These are phyloP conservation scores for Diceros bicornis DNA, from an alignment of 2,797 vertebrate genomes.

Conservation along the genomic window DNA sequence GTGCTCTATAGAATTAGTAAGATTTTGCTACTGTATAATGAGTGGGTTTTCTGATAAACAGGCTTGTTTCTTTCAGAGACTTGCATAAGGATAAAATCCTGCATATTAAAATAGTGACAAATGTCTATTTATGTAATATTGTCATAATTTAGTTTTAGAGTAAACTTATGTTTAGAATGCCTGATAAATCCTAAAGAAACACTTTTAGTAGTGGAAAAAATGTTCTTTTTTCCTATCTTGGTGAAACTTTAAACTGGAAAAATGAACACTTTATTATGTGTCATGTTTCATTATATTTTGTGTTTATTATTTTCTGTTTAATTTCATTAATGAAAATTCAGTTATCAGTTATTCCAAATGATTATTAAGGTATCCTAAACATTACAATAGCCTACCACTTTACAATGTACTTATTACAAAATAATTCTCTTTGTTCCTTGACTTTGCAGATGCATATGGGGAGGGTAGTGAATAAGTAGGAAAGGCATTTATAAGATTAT, in stretches of 20 bases:
- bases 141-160: neutral
- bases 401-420: neutral
- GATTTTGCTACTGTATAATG: neutral
- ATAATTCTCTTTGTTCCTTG: neutral
- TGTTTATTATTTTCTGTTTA: constrained; percentile 33
- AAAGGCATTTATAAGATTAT: neutral
- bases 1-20: neutral
- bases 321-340: constrained; percentile 27
- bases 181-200: neutral
- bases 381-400: neutral
- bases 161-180: neutral
- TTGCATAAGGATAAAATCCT: neutral
- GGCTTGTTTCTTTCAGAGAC: neutral
- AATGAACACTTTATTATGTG: neutral
- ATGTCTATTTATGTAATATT: neutral
- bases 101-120: neutral
- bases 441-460: neutral
- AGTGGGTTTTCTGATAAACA: neutral
- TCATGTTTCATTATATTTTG: neutral
- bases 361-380: neutral
- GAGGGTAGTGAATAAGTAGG: neutral
- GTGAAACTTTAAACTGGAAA: neutral
- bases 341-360: neutral
- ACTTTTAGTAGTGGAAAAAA: neutral
- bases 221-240: neutral